Evolutionary conservation across 2,888 invertebrate species (phyloP).

Genomic region (Himalopsyche tibetana): DNA sequence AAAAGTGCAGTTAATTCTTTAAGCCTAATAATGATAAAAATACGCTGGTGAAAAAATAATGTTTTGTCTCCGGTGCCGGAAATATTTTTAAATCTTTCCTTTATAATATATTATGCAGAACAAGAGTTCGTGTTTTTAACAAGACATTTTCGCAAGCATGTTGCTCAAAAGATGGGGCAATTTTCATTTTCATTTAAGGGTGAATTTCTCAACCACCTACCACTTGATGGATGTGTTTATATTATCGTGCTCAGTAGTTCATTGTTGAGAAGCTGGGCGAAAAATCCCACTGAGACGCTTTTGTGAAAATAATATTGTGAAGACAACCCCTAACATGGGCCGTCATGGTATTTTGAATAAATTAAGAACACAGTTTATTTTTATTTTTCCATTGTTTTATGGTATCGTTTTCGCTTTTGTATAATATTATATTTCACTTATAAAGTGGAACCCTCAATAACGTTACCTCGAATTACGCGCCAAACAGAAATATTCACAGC

Average conservation of each 20-base stretch:
- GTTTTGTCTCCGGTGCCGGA: neutral
- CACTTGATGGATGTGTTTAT: slow-evolving; percentile 34
- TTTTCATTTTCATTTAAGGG: slow-evolving; percentile 27
- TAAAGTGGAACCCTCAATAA: too few relatives aligned
- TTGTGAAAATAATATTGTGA: neutral
- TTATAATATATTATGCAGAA: neutral
- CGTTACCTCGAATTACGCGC: too few relatives aligned
- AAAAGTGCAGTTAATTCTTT: too few relatives aligned
- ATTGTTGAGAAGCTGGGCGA: neutral
- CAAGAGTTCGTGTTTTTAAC: neutral
- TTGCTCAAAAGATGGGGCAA: slow-evolving; percentile 7
- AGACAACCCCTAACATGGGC: neutral
- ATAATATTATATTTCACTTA: too few relatives aligned
- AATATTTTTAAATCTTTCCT: neutral
- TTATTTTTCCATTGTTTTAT: too few relatives aligned
- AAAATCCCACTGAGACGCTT: neutral
- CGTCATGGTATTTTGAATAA: neutral
- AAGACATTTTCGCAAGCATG: neutral
- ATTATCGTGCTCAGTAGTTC: neutral
- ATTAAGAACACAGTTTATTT: neutral
- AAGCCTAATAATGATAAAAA: neutral
- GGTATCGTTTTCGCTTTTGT: too few relatives aligned
- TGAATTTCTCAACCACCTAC: neutral
- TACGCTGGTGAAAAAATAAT: neutral
- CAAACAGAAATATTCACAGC: too few relatives aligned